Base-by-base conservation (phyloP, 2,888 invertebrate genomes). In the Acleris literana region DNA sequence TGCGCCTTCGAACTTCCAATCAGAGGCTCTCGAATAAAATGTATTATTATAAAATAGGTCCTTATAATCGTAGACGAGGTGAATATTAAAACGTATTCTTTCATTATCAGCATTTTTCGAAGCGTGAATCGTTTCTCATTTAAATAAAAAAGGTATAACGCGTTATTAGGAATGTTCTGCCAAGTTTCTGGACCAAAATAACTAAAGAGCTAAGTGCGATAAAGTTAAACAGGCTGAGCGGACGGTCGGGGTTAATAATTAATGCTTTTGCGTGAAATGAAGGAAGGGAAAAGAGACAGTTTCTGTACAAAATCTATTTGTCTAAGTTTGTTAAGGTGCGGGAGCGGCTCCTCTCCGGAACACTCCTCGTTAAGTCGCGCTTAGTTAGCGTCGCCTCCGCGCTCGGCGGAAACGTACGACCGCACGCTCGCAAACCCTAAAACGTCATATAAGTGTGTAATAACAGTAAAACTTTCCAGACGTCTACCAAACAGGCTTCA, bases 11-110 rank as follows among this genome's bases (percentile, higher is more conserved):
- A 77, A 79, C 77, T 82, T 79, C 86, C 84, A 89, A 88, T 90
- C 87, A 86, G 78, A 74, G 77, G 74, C 77, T 76, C 75, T 77
- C 72, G 80, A 84, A 84, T 84, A 83, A 82, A 83, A 86, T 84
- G 83, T 81, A 78, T 79, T 84, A 77, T 76, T 76, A 75, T 73
- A 61, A 71, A 71, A 76, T 71, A 75, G 73, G 76, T 76, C 76
- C 77, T 80, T 81, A 80, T 80, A 83, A 84, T 84, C 79, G 79
- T 76, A 81, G 79, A 82, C 80, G 85, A 82, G 80, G 78, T 83
- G 86, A 87, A 87, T 87, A 86, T 86, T 85, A 83, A 87, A 77
- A 82, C 65, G 60, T 61, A 61, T 56, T 61, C 65, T 65, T 60
- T 65, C 65, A 64, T 60, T 64, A 64, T 51, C 43, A 29, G 11